Base-by-base conservation (phyloP, 2,888 invertebrate species). In the Brassicogethes aeneus region DNA sequence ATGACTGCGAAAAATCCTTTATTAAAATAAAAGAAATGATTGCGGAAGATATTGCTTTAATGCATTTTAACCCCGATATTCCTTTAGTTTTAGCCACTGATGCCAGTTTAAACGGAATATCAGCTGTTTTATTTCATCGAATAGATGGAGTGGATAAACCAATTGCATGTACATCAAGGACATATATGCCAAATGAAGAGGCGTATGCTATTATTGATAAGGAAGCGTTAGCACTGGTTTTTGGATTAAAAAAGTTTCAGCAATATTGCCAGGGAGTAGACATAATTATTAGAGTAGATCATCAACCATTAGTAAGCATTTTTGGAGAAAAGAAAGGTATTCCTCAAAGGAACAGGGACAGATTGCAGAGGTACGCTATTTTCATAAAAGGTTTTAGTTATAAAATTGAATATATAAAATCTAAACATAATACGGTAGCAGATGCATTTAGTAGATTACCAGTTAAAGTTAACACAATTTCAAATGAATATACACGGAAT, bases 211-310 rank as follows among this genome's bases (percentile, higher is more conserved):
- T 23, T 7, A 55, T 59, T 7, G 54, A 59, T 41, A 50, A 47
- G 23, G 59, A 61, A 44, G 57, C 57, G 1, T 48, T 60, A 39
- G 55, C 57, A 8, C 58, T 60, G 45, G 54, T 47, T 42, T 62
- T 52, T 53, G 55, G 53, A 1, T 46, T 56, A 1, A 44, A 46
- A n/a, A 57, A 54, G 33, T 61, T 60, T 44, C 50, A 57, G 41
- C 57, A 61, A 36, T 63, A 61, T 52, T 46, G 62, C 29, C 30
- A 49, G 15, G 59, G 60, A 3, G 52, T 44, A n/a, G 42, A 52
- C 13, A 61, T 62, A 47, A 49, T 47, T 2, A 39, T 64, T 2
- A 38, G 41, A 5, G 54, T 57, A 0, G 62, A 65, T 41, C 60
- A 61, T 39, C 60, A 59, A 37, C 62, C 59, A 3, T 45, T 61